These are phyloP conservation scores for Zoroaster sp. DNA, from an alignment of 53 echinoderm and acorn worm species.

Conservation along the genomic window DNA sequence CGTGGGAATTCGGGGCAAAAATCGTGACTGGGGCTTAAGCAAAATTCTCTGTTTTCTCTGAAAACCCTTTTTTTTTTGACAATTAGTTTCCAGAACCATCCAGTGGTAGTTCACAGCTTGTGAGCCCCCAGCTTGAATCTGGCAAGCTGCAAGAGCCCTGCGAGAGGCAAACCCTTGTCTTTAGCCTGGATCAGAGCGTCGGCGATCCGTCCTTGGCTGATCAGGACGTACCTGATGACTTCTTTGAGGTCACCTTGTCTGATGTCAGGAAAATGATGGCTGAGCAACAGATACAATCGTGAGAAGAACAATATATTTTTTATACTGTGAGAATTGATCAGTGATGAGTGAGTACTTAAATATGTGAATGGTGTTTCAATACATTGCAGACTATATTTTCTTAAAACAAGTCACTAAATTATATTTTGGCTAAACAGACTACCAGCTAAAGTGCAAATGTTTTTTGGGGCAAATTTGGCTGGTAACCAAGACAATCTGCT, in stretches of 20 bases:
- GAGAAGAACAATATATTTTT: too few species aligned
- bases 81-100: constrained; percentile 46
- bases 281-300: constrained; percentile 68
- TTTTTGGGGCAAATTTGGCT: too few species aligned
- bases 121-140: background rate
- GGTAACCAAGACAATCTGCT: too few species aligned
- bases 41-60: background rate
- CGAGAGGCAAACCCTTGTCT: constrained; percentile 73
- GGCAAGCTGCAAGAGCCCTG: constrained; percentile 52
- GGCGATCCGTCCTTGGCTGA: background rate
- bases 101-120: background rate
- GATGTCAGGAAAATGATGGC: constrained; percentile 76
- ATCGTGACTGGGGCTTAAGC: too few species aligned
- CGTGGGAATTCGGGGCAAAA: too few species aligned
- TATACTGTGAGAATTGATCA: too few species aligned
- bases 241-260: constrained; percentile 78
- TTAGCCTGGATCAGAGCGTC: constrained; percentile 32
- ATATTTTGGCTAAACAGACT: too few species aligned
- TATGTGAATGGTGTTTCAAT: too few species aligned
- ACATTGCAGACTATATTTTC: too few species aligned
- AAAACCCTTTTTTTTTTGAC: background rate
- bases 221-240: constrained; percentile 68
- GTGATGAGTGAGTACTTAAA: too few species aligned
- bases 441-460: too few species aligned
- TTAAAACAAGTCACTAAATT: too few species aligned